Evolutionary conservation across 2,888 invertebrate genomes (phyloP).

Genomic region (Drosophila maculinotata): DNA sequence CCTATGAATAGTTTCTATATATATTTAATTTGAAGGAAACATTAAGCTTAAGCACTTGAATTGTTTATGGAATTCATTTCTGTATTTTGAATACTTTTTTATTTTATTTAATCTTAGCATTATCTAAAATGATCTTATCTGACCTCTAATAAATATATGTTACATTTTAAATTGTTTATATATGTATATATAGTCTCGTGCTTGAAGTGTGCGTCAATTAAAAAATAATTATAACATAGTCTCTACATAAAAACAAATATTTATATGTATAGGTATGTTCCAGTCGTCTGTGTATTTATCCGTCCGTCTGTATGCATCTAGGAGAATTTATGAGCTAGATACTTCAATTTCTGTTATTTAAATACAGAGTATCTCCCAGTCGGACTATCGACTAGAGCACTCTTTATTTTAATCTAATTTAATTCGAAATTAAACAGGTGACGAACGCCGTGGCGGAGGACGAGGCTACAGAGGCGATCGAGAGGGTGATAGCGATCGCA

Average conservation of each 20-base stretch:
- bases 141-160: background rate
- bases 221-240: too few relatives aligned
- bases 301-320: too few relatives aligned
- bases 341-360: too few relatives aligned
- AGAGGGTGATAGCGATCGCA: too few relatives aligned
- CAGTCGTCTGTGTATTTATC: too few relatives aligned
- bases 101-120: background rate
- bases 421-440: slow-evolving; percentile 17
- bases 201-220: background rate
- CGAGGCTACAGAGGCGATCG: slow-evolving; percentile 28
- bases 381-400: too few relatives aligned
- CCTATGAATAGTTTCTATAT: too few relatives aligned
- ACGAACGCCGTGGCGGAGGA: slow-evolving; percentile 21
- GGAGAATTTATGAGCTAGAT: too few relatives aligned
- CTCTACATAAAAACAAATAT: too few relatives aligned
- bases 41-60: background rate
- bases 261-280: too few relatives aligned
- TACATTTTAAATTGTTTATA: background rate
- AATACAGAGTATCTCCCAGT: too few relatives aligned
- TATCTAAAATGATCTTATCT: background rate
- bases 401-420: too few relatives aligned
- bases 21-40: background rate
- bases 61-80: background rate
- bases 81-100: background rate
- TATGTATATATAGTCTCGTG: background rate